Base-by-base conservation (phyloP, 2,113 vertebrate genomes). In the Ctenodactylus gundi region DNA sequence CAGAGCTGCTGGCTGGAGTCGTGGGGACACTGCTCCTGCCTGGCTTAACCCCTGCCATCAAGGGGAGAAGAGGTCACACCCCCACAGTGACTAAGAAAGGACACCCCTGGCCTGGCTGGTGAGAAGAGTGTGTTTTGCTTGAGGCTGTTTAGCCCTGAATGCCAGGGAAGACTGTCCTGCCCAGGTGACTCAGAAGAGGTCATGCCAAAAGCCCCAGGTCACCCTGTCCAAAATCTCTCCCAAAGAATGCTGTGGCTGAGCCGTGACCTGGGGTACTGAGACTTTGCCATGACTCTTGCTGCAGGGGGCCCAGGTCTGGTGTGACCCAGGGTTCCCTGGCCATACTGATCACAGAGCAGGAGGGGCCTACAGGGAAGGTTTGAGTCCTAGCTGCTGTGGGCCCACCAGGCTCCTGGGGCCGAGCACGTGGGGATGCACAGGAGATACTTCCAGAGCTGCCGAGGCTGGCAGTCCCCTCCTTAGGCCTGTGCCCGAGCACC, bases 311-410 rank as follows among this genome's bases (percentile, higher is more conserved):
- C 9, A 57, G 80, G 72, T 39, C 83, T 41, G 17, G 57, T 6
- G 18, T 1, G 34, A 49, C 39, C 70, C 15, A 41, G 46, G 44
- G 34, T 20, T 21, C 51, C 2, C 0, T 2, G 41, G n/a, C 34
- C 51, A 58, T 23, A 0, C 1, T 9, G 49, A 25, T 68, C 53
- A 58, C 57, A 7, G 49, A 1, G 29, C 23, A 72, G 70, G 53
- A 68, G 68, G 41, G 58, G 44, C 10, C 27, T 0, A 0, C 1
- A 21, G 31, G 9, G 53, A 57, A 51, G 18, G 65, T 0, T 2
- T 25, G 51, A 64, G 62, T 53, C 58, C 6, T 0, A 0, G 46
- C 60, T 64, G 67, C 55, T 6, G 17, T 23, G n/a, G 58, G 21
- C 49, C 83, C 17, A 29, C 31, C 7, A 34, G 57, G 58, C 46